Conservation (phyloP, 2,888 invertebrate genomes). For the Thymelicus acteon region DNA sequence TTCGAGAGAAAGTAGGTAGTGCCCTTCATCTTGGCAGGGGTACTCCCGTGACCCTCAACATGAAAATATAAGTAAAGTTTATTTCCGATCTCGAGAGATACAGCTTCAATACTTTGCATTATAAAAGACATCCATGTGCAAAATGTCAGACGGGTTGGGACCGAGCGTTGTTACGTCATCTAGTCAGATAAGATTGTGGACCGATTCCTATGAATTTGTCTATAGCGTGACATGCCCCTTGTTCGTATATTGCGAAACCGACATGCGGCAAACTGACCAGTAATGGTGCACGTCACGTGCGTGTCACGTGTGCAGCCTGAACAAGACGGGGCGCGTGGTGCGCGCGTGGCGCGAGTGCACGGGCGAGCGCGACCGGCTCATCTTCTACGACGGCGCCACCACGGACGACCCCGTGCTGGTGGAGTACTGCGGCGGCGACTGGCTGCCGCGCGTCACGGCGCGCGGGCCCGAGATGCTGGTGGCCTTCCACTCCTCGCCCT, state of each 20-base stretch:
- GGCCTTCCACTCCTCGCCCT: slow-evolving; percentile 94
- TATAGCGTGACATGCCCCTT: too few relatives aligned
- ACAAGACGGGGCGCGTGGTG: slow-evolving; percentile 89
- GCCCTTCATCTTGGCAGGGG: too few relatives aligned
- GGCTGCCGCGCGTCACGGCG: slow-evolving; percentile 89
- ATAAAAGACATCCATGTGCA: too few relatives aligned
- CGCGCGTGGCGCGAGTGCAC: slow-evolving; percentile 94
- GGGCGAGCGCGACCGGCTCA: slow-evolving; percentile 91
- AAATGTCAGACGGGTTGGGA: too few relatives aligned
- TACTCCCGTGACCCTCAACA: too few relatives aligned
- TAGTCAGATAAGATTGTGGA: too few relatives aligned
- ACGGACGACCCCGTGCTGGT: slow-evolving; percentile 93
- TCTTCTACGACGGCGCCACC: slow-evolving; percentile 93
- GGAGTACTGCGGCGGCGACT: slow-evolving; percentile 95
- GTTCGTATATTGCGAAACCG: background rate
- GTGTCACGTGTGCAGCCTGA: slow-evolving; percentile 83
- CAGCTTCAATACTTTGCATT: too few relatives aligned
- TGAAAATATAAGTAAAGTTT: too few relatives aligned
- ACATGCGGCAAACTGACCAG: background rate
- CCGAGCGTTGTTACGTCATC: too few relatives aligned
- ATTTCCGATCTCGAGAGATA: too few relatives aligned
- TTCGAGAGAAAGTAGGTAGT: too few relatives aligned
- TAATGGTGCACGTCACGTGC: background rate
- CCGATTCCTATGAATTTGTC: too few relatives aligned
- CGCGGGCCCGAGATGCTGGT: slow-evolving; percentile 93